Evolutionary conservation across 2,113 vertebrate genomes (phyloP).

Genomic region (Sisor rabdophorus): DNA sequence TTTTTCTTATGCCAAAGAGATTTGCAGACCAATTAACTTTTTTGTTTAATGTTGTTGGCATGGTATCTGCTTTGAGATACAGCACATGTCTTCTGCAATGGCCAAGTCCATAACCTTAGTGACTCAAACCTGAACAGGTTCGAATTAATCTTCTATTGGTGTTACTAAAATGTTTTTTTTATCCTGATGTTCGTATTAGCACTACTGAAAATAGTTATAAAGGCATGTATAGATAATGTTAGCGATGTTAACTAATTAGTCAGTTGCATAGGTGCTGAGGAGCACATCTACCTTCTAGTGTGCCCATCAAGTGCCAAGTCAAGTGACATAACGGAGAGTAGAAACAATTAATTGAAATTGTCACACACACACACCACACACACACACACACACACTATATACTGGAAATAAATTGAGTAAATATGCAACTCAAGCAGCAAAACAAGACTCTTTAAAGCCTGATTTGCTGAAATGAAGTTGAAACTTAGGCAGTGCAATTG

Average conservation of each 20-base stretch:
- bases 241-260: constrained; percentile 21
- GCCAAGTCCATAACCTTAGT: neutral
- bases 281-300: constrained; percentile 36
- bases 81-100: neutral
- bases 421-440: neutral
- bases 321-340: constrained; percentile 41
- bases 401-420: neutral
- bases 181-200: neutral
- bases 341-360: too few relatives aligned
- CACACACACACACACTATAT: too few relatives aligned
- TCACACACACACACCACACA: too few relatives aligned
- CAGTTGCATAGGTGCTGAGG: constrained; percentile 3
- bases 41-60: neutral
- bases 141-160: neutral
- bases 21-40: constrained; percentile 29
- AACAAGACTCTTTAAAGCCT: neutral
- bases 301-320: constrained; percentile 32
- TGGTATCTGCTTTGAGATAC: neutral
- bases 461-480: constrained; percentile 2
- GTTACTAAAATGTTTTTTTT: neutral
- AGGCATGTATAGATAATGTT: neutral
- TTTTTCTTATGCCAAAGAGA: constrained; percentile 46
- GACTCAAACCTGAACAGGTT: neutral
- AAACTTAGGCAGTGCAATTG: constrained; percentile 31
- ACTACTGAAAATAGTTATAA: constrained; percentile 1